Percentiles rank a stretch among this genome's conserved stretches.
phyloP scores from a whole-genome alignment of 2,888 invertebrate species.

The Drosophila kuntzei region DNA sequence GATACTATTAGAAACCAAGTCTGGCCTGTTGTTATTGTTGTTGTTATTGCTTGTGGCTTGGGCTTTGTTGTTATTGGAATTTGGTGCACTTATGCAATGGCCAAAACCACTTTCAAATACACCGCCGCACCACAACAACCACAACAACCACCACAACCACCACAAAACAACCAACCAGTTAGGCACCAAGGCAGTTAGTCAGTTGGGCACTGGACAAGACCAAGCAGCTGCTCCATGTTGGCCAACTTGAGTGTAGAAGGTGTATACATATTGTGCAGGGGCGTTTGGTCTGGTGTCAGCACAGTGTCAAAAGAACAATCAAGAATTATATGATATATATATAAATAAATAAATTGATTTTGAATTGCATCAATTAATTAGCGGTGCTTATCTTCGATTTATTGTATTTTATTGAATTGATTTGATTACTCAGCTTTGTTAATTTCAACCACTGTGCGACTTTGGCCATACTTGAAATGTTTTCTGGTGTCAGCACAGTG shows the following conservation, averaged over 20 bases:
- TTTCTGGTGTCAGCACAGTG: slow-evolving; percentile 41
- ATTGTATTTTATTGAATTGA: too few relatives aligned
- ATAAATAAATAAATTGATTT: too few relatives aligned
- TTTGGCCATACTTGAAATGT: too few relatives aligned
- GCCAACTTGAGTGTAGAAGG: slow-evolving; percentile 18
- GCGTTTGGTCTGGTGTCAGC: slow-evolving; percentile 44
- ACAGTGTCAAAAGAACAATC: slow-evolving; percentile 26
- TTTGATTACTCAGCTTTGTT: too few relatives aligned
- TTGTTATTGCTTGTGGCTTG: slow-evolving; percentile 40
- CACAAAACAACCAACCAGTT: slow-evolving; percentile 53
- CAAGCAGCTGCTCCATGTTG: slow-evolving; percentile 37
- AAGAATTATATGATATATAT: not conserved
- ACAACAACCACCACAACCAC: slow-evolving; percentile 7
- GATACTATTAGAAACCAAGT: slow-evolving; percentile 68
- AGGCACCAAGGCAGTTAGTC: slow-evolving; percentile 45
- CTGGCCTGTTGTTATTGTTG: slow-evolving; percentile 32
- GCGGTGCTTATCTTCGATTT: too few relatives aligned
- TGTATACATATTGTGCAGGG: slow-evolving; percentile 45
- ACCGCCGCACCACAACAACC: slow-evolving; percentile 34
- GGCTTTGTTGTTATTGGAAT: slow-evolving; percentile 55
- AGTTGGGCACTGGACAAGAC: slow-evolving; percentile 42
- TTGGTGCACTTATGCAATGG: slow-evolving; percentile 78
- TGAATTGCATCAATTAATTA: too few relatives aligned
- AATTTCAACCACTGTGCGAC: too few relatives aligned
- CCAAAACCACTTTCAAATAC: slow-evolving; percentile 82